A percentile compares a stretch with the other conserved stretches of the same genome.
Conservation (phyloP, 2,888 invertebrate genomes). For the Notodonta ziczac region DNA sequence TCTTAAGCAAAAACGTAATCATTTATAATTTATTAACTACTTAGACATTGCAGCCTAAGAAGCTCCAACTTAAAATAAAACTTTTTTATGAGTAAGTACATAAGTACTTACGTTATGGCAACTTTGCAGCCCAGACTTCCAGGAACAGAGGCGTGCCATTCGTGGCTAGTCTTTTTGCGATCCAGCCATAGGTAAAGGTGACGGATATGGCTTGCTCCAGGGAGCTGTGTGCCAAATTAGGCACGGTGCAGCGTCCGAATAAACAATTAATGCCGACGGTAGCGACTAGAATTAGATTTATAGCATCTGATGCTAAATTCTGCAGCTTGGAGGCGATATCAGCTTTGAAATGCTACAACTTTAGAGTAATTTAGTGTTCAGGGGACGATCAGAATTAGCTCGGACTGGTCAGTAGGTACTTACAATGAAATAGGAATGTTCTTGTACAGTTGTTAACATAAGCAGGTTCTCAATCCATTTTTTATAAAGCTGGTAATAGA, state of each 20-base stretch:
- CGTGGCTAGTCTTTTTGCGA: conserved; percentile 29
- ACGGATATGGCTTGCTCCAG: conserved; percentile 33
- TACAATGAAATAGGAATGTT: too few relatives aligned
- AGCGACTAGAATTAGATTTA: neutral
- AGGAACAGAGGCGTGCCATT: conserved; percentile 23
- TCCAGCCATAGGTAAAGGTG: conserved; percentile 35
- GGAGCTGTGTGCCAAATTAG: conserved; percentile 29
- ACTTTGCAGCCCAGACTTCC: conserved; percentile 14
- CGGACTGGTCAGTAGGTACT: too few relatives aligned
- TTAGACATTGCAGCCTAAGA: too few relatives aligned
- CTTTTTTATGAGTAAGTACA: conserved; percentile 12
- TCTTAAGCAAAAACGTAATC: too few relatives aligned
- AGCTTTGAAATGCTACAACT: neutral
- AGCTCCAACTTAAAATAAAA: conserved; percentile 9
- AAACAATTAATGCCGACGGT: neutral
- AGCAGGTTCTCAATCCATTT: too few relatives aligned
- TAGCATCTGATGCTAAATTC: neutral
- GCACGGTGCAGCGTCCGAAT: conserved; percentile 9
- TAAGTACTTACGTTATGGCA: conserved; percentile 14
- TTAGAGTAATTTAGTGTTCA: neutral
- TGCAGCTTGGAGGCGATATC: neutral
- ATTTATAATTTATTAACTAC: too few relatives aligned
- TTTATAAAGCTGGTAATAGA: too few relatives aligned
- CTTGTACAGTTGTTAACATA: too few relatives aligned
- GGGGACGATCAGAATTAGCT: neutral